Percentiles rank a stretch among this genome's conserved stretches.
These are phyloP conservation scores for Pristionchus fissidentatus DNA, from an alignment of 2,888 invertebrate genomes.

Conservation along the genomic window DNA sequence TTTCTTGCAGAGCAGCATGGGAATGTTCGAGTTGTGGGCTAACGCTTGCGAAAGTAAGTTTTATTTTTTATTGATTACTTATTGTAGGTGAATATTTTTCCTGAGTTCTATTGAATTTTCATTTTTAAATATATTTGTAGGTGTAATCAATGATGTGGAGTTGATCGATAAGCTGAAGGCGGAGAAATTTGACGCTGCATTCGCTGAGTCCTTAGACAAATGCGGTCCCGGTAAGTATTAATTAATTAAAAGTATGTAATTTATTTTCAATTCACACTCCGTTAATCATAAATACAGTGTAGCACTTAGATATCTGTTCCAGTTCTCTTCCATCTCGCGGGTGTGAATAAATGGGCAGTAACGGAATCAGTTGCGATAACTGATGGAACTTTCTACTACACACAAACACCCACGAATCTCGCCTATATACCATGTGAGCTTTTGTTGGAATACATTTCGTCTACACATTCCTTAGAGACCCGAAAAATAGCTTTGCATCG, in stretches of 20 bases:
- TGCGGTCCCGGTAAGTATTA: neutral
- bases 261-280: no score
- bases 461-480: neutral
- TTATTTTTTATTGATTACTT: no score
- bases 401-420: slow-evolving; percentile 57
- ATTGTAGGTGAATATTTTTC: no score
- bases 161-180: slow-evolving; percentile 16
- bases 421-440: slow-evolving; percentile 55
- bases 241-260: no score
- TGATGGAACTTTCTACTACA: slow-evolving; percentile 54
- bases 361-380: neutral
- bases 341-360: neutral
- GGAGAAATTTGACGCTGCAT: slow-evolving; percentile 17
- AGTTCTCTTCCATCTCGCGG: slow-evolving; percentile 29
- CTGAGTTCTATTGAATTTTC: no score
- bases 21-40: neutral
- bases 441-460: neutral
- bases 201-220: neutral
- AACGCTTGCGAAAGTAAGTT: neutral
- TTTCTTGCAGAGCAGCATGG: no score
- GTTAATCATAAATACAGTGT: no score
- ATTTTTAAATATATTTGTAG: neutral
- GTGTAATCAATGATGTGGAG: neutral
- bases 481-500: neutral
- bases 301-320: neutral